A percentile compares a stretch with the other conserved stretches of the same genome.
Conservation (phyloP, 1,140 invertebrate species). For the Drosophila arawakana region DNA sequence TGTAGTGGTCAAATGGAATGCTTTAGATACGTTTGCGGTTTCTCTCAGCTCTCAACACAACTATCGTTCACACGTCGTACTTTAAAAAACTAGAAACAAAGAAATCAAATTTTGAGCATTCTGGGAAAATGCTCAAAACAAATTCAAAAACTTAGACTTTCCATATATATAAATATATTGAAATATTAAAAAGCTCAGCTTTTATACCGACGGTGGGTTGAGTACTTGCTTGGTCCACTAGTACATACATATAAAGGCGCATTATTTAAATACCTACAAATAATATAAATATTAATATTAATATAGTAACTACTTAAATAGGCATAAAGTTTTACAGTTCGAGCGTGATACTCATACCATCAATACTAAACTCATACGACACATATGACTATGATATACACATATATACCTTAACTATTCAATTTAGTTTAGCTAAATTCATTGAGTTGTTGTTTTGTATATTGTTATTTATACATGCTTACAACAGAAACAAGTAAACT, state of each 20-base stretch:
- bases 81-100: background rate
- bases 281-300: background rate
- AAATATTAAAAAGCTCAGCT: constrained; percentile 70
- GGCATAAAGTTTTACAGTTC: constrained; percentile 48
- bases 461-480: constrained; percentile 81
- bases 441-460: constrained; percentile 80
- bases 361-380: constrained; percentile 31
- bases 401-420: constrained; percentile 33
- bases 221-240: no score
- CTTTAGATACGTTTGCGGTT: constrained; percentile 57
- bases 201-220: background rate
- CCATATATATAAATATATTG: constrained; percentile 69
- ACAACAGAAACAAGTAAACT: constrained; percentile 39
- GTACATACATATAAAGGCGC: constrained; percentile 11
- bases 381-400: constrained; percentile 61
- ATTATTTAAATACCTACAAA: constrained; percentile 36
- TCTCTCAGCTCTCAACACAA: constrained; percentile 55
- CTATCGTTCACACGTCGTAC: constrained; percentile 25
- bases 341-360: constrained; percentile 53
- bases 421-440: constrained; percentile 78
- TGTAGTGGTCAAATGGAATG: constrained; percentile 26
- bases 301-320: constrained; percentile 14
- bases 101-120: constrained; percentile 41
- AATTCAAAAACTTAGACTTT: constrained; percentile 63
- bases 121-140: constrained; percentile 37